Conservation (phyloP, 2,888 invertebrate species). For the Eupithecia abbreviata region DNA sequence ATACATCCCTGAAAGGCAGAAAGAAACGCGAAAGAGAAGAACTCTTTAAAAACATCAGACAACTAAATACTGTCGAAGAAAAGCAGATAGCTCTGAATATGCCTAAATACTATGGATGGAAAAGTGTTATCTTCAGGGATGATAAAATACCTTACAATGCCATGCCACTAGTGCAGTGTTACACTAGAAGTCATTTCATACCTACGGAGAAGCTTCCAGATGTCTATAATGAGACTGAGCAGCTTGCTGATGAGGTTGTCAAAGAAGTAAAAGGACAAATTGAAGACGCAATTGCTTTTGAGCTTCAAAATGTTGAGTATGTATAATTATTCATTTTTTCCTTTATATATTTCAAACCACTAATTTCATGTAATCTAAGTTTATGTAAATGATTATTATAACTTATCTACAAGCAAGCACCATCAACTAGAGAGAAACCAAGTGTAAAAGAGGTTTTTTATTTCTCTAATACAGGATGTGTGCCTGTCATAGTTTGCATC, state of each 20-base stretch:
- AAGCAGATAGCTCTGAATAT: conserved; percentile 93
- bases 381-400: not conserved
- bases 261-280: conserved; percentile 83
- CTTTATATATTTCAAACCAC: not conserved
- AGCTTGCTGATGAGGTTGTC: conserved; percentile 73
- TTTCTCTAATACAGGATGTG: no score
- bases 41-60: conserved; percentile 85
- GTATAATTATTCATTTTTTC: conserved; percentile 45
- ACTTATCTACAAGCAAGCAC: not conserved
- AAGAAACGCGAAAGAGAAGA: conserved; percentile 73
- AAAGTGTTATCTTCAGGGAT: conserved; percentile 85
- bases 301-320: conserved; percentile 84
- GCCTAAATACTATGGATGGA: conserved; percentile 92
- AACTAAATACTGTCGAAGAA: conserved; percentile 90
- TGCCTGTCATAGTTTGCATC: no score
- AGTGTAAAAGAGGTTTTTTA: not conserved
- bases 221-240: conserved; percentile 78
- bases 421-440: not conserved
- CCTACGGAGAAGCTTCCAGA: conserved; percentile 84
- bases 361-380: not conserved
- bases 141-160: conserved; percentile 86
- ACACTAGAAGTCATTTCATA: conserved; percentile 90
- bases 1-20: conserved; percentile 80
- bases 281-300: conserved; percentile 86
- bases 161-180: conserved; percentile 87